These are phyloP conservation scores for Trichomycterus rosablanca DNA, from an alignment of 2,113 vertebrate species.

Conservation along the genomic window DNA sequence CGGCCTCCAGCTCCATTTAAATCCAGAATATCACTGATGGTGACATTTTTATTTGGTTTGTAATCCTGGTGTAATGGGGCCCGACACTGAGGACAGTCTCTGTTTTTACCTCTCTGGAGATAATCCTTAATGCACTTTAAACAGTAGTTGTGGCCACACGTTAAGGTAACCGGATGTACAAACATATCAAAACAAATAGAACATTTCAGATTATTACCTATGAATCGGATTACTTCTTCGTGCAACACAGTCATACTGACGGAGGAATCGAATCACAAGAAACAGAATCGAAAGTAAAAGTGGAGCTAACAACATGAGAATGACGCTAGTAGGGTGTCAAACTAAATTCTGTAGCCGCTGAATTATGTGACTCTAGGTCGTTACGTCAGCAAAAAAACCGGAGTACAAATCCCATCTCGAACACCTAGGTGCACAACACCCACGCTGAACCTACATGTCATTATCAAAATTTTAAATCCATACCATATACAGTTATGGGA, in stretches of 20 bases:
- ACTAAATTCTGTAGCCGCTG: too few relatives aligned
- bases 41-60: slow-evolving; percentile 34
- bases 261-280: too few relatives aligned
- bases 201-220: slow-evolving; percentile 38
- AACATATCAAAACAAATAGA: slow-evolving; percentile 44
- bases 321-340: too few relatives aligned
- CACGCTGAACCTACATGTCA: too few relatives aligned
- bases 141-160: slow-evolving; percentile 48
- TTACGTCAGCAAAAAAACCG: too few relatives aligned
- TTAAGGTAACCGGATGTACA: slow-evolving; percentile 37
- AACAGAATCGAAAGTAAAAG: slow-evolving; percentile 39
- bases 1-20: slow-evolving; percentile 26
- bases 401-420: too few relatives aligned
- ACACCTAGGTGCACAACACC: too few relatives aligned
- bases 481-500: too few relatives aligned
- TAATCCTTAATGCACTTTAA: slow-evolving; percentile 19
- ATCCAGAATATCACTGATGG: slow-evolving; percentile 32
- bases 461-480: too few relatives aligned
- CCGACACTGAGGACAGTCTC: slow-evolving; percentile 38
- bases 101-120: not conserved
- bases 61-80: not conserved
- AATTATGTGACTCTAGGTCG: too few relatives aligned
- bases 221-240: slow-evolving; percentile 1
- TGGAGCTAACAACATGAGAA: too few relatives aligned
- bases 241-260: not conserved